These are phyloP conservation scores for Myodes glareolus DNA, from an alignment of 2,113 vertebrate species.

Conservation along the genomic window DNA sequence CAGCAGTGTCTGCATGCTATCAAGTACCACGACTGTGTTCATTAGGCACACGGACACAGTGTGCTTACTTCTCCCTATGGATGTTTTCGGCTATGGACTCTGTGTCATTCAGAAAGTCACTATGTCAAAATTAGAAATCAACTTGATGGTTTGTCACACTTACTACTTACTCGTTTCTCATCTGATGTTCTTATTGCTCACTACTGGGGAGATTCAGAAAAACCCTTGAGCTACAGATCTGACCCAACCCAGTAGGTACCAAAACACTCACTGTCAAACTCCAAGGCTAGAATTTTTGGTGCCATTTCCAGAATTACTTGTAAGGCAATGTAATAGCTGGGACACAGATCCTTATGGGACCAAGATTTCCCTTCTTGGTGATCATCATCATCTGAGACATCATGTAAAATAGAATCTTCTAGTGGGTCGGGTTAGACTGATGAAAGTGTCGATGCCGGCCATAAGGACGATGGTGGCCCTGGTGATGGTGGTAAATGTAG, in stretches of 20 bases:
- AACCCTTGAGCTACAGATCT: background rate
- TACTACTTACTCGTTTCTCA: background rate
- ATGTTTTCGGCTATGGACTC: background rate
- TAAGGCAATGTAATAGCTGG: background rate
- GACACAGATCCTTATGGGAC: background rate
- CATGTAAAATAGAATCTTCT: background rate
- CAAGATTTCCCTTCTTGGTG: background rate
- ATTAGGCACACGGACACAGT: accelerated
- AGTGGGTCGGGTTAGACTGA: background rate
- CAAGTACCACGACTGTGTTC: accelerated
- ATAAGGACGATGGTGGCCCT: background rate
- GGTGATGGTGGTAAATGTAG: background rate
- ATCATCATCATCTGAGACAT: background rate
- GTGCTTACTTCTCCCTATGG: background rate
- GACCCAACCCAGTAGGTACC: accelerated
- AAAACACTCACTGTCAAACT: background rate
- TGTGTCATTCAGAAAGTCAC: no score
- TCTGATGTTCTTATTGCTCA: background rate
- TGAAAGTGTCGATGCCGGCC: background rate
- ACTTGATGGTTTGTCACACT: background rate
- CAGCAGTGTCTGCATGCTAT: accelerated
- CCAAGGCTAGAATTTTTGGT: background rate
- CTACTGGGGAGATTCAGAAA: background rate
- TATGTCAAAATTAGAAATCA: background rate
- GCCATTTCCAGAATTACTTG: background rate